Conservation (phyloP, 1,140 invertebrate genomes). For the Euwallacea similis region DNA sequence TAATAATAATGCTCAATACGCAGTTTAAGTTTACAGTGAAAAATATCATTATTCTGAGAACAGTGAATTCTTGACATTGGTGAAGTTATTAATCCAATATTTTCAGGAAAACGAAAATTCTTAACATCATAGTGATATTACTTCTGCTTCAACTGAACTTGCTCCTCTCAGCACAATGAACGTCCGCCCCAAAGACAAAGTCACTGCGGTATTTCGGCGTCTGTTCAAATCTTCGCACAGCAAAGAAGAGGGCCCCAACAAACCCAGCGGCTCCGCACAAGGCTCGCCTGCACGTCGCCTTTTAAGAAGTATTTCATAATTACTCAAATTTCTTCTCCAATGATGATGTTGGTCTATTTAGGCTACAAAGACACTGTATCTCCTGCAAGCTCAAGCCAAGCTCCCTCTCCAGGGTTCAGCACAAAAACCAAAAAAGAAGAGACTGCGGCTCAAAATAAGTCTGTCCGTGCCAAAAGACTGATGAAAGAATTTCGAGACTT, state of each 20-base stretch:
- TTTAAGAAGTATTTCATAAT: conserved; percentile 51
- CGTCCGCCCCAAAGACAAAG: conserved; percentile 71
- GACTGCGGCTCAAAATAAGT: conserved; percentile 57
- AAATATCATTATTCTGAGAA: no score
- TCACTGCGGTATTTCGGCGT: conserved; percentile 74
- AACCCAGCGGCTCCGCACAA: conserved; percentile 50
- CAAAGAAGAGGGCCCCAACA: conserved; percentile 56
- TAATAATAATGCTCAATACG: no score
- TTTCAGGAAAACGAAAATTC: not conserved
- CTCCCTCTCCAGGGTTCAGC: conserved; percentile 58
- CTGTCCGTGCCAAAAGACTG: conserved; percentile 74
- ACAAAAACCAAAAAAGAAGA: conserved; percentile 52
- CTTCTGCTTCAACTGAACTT: not conserved
- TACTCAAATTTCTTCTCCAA: not conserved
- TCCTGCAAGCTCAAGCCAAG: conserved; percentile 59
- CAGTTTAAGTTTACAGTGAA: no score
- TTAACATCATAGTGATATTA: not conserved
- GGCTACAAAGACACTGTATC: conserved; percentile 67
- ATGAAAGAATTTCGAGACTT: conserved; percentile 95
- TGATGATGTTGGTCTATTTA: not conserved
- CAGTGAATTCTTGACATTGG: no score
- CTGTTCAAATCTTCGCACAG: conserved; percentile 72
- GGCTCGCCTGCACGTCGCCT: conserved; percentile 66
- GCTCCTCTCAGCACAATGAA: conserved; percentile 58
- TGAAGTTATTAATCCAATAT: not conserved